Conservation (phyloP, 2,888 invertebrate species). For the Rhaphigaster nebulosa region DNA sequence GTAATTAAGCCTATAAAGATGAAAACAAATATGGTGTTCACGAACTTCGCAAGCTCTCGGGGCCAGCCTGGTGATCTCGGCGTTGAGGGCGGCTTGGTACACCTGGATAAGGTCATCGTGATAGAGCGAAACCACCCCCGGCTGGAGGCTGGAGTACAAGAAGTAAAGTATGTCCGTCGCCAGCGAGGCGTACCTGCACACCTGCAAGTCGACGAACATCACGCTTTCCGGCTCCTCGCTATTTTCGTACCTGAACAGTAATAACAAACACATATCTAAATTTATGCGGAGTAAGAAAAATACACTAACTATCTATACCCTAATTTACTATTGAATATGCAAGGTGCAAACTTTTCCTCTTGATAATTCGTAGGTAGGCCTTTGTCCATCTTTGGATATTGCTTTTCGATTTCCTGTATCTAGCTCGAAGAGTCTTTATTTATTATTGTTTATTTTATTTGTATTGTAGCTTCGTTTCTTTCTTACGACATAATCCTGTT, state of each 20-base stretch:
- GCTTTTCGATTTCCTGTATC: no score
- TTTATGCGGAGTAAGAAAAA: no score
- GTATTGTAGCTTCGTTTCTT: no score
- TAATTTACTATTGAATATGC: no score
- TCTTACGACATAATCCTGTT: no score
- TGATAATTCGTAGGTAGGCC: no score
- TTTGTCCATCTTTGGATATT: no score
- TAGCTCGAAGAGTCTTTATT: no score
- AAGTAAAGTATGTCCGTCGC: slow-evolving; percentile 66
- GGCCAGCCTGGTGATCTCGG: slow-evolving; percentile 62
- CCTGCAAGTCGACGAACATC: slow-evolving; percentile 66
- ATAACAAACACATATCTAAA: not conserved
- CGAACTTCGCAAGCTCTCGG: slow-evolving; percentile 62
- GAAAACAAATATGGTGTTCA: not conserved
- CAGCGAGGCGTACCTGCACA: slow-evolving; percentile 65
- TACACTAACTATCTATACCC: no score
- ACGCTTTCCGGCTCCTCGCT: slow-evolving; percentile 61
- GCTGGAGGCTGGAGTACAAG: slow-evolving; percentile 65
- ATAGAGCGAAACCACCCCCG: slow-evolving; percentile 64
- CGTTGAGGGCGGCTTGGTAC: slow-evolving; percentile 65
- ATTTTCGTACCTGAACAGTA: slow-evolving; percentile 61
- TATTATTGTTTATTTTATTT: no score
- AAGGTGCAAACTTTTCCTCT: no score
- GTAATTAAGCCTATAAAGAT: not conserved
- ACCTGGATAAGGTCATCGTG: slow-evolving; percentile 65